Percentiles rank a stretch among this genome's conserved stretches.
Evolutionary conservation across 2,797 vertebrate genomes (phyloP).

Genomic region (Tapirus indicus): DNA sequence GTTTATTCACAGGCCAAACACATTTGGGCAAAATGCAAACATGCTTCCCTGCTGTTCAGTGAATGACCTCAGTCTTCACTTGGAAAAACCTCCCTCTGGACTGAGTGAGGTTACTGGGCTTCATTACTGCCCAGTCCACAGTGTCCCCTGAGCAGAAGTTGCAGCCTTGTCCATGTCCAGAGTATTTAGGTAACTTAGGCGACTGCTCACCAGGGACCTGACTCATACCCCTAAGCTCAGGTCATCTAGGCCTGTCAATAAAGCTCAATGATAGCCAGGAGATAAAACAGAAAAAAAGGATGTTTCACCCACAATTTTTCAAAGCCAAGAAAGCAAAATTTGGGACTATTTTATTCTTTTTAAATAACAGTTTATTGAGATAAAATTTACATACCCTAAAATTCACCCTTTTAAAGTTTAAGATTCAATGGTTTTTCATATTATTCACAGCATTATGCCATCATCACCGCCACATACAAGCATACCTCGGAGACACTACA

Average conservation of each 20-base stretch:
- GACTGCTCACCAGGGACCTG: constrained; percentile 14
- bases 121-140: neutral
- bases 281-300: neutral
- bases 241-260: neutral
- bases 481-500: too few relatives aligned
- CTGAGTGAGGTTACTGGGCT: constrained; percentile 68
- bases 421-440: neutral
- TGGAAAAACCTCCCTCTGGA: constrained; percentile 59
- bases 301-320: constrained; percentile 25
- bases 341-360: neutral
- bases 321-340: constrained; percentile 14
- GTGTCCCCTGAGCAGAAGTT: constrained; percentile 22
- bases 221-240: neutral
- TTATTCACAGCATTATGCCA: neutral
- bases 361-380: neutral
- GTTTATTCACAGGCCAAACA: constrained; percentile 38
- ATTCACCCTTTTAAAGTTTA: constrained; percentile 5
- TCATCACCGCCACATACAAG: neutral
- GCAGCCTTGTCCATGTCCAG: neutral
- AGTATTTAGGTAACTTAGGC: neutral
- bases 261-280: neutral
- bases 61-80: constrained; percentile 69
- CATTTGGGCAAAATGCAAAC: constrained; percentile 56
- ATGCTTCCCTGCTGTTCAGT: constrained; percentile 71
- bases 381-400: constrained; percentile 39